Percentiles rank a stretch among this genome's conserved stretches.
Evolutionary conservation across 2,797 vertebrate species (phyloP).

Genomic region (Spinus pinus): DNA sequence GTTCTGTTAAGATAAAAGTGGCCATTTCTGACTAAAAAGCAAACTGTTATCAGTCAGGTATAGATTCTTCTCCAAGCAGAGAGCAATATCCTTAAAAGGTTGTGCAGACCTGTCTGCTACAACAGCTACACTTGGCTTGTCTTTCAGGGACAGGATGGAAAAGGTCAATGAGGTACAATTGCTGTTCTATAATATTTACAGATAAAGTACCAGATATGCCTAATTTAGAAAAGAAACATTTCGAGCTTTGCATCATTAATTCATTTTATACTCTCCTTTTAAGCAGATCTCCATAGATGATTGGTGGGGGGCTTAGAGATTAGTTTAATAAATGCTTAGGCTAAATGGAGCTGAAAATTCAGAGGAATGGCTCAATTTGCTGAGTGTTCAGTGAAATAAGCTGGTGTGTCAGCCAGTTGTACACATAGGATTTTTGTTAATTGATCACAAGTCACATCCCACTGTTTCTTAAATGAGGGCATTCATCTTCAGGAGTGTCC

Average conservation of each 20-base stretch:
- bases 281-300: constrained; percentile 40
- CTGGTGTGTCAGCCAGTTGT: constrained; percentile 13
- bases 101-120: background rate
- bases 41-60: background rate
- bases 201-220: constrained; percentile 46
- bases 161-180: constrained; percentile 38
- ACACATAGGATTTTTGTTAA: constrained; percentile 31
- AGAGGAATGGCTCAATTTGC: constrained; percentile 59
- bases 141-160: background rate
- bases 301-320: constrained; percentile 49
- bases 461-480: constrained; percentile 36
- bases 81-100: constrained; percentile 33
- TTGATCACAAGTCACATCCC: constrained; percentile 41
- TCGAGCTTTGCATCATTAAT: constrained; percentile 43
- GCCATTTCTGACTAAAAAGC: constrained; percentile 8
- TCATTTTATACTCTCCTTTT: constrained; percentile 52
- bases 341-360: constrained; percentile 71
- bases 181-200: constrained; percentile 64
- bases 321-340: constrained; percentile 62
- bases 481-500: constrained; percentile 36
- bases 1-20: constrained; percentile 1
- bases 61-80: constrained; percentile 2
- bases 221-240: constrained; percentile 45
- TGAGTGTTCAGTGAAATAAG: constrained; percentile 52
- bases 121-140: background rate